phyloP scores from a whole-genome alignment of 2,888 invertebrate species.

The Meloe dianella region DNA sequence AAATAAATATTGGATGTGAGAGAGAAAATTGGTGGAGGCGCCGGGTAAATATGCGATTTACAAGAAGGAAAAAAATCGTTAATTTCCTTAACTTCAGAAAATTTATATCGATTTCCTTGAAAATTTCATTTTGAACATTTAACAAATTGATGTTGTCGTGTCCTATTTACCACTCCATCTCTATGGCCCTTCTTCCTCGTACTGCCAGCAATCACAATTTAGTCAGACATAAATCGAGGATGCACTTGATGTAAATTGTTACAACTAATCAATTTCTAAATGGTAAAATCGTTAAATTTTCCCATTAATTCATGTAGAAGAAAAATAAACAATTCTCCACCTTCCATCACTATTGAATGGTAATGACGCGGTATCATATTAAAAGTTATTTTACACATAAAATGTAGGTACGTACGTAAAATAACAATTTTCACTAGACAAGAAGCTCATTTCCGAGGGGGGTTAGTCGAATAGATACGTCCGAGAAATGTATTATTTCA shows the following conservation, averaged over 20 bases:
- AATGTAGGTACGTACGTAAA: conserved; percentile 10
- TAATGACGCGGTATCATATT: conserved; percentile 24
- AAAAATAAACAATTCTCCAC: background rate
- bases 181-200: background rate
- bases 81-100: background rate
- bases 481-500: conserved; percentile 37
- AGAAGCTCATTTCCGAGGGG: conserved; percentile 7
- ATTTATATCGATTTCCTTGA: background rate
- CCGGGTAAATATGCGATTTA: background rate
- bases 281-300: background rate
- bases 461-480: conserved; percentile 18
- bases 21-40: conserved; percentile 6
- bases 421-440: conserved; percentile 28
- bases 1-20: too few species aligned
- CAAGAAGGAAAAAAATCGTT: background rate
- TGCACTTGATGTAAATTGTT: background rate
- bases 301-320: background rate
- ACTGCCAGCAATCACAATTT: background rate
- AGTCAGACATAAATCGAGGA: background rate
- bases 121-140: background rate
- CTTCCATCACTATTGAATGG: conserved; percentile 25
- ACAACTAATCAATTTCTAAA: background rate
- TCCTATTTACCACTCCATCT: background rate
- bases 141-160: conserved; percentile 4
- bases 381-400: conserved; percentile 29